Evolutionary conservation across 2,888 invertebrate species (phyloP), one percentile per base, ranked within the genome.

Genomic region (Eupithecia tripunctaria): DNA sequence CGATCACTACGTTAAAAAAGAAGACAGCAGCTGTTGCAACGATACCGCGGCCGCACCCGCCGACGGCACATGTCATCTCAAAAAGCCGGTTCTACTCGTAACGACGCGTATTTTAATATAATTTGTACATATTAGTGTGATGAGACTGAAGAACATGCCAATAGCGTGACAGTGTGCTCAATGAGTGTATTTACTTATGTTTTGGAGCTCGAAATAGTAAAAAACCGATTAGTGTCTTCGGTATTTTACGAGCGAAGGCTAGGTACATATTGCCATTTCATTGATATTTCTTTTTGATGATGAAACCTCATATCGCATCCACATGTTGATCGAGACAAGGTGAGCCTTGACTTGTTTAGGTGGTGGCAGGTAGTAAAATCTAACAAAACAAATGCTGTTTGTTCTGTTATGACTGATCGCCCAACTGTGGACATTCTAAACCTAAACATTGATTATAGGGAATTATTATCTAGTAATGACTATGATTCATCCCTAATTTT

Each of bases 41-140:
- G 86, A 90, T 94, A 89, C 85, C 92, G 3, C 89, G 93, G 83
- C 93, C 93, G 75, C 94, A 91, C 84, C 91, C 92, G 74, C 89
- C 92, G 70, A 83, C 91, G 70, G 91, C 93, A n/a, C 93, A 93
- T 81, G 84, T 93, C 75, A 93, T 93, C 80, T 91, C 95, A 80
- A 96, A 96, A 87, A 96, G 96, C 88, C 96, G 96, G 85, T 96
- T 96, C 88, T 96, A 96, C 87, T 96, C 96, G 91, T 96, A 96
- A 94, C 92, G 85, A 80, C 84, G 82, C 83, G 83, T 82, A 78
- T 73, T 82, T 79, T 91, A 91, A 90, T 84, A 80, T 86, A 92
- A 93, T 93, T 92, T 94, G 94, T 94, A 94, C 87, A 94, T 94
- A 94, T 87, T 93, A 93, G 93, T 92, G 93, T 93, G 89, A 93